phyloP scores from a whole-genome alignment of 2,888 invertebrate genomes.

The Acanthopleura granulata region DNA sequence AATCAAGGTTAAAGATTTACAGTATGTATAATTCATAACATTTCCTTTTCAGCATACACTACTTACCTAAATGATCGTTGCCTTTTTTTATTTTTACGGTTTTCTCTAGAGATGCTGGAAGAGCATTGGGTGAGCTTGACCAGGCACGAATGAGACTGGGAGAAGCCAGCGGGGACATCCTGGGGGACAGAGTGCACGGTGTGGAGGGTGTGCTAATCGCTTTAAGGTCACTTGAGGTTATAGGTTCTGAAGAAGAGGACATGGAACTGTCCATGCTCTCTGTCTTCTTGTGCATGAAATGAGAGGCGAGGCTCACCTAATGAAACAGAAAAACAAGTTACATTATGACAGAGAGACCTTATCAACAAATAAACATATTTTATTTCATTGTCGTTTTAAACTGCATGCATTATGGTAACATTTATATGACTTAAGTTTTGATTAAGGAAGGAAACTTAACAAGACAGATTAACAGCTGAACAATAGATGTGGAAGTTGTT shows the following conservation, averaged over 20 bases:
- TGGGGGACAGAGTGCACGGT: constrained; percentile 47
- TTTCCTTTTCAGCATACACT: not conserved
- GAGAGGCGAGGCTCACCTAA: constrained; percentile 18
- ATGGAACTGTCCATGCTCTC: constrained; percentile 40
- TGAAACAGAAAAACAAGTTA: too few relatives aligned
- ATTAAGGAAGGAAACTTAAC: too few relatives aligned
- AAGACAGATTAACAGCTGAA: too few relatives aligned
- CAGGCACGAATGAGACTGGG: constrained; percentile 46
- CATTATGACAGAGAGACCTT: too few relatives aligned
- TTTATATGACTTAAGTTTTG: too few relatives aligned
- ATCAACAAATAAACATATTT: too few relatives aligned
- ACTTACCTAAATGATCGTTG: constrained; percentile 73
- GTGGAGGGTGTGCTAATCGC: constrained; percentile 44
- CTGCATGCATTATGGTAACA: too few relatives aligned
- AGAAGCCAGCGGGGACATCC: constrained; percentile 53
- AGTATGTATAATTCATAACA: too few relatives aligned
- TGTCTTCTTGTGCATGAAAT: constrained; percentile 16
- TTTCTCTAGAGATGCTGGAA: constrained; percentile 73
- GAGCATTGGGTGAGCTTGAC: constrained; percentile 58
- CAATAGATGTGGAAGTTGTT: too few relatives aligned
- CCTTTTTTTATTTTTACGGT: constrained; percentile 74
- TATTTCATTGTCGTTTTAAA: too few relatives aligned
- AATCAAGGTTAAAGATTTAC: too few relatives aligned
- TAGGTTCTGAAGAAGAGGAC: constrained; percentile 53
- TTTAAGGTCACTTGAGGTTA: constrained; percentile 64